Percentiles rank a stretch among this genome's conserved stretches.
These are phyloP conservation scores for Natrix natrix DNA, from an alignment of 2,797 vertebrate genomes.

Conservation along the genomic window DNA sequence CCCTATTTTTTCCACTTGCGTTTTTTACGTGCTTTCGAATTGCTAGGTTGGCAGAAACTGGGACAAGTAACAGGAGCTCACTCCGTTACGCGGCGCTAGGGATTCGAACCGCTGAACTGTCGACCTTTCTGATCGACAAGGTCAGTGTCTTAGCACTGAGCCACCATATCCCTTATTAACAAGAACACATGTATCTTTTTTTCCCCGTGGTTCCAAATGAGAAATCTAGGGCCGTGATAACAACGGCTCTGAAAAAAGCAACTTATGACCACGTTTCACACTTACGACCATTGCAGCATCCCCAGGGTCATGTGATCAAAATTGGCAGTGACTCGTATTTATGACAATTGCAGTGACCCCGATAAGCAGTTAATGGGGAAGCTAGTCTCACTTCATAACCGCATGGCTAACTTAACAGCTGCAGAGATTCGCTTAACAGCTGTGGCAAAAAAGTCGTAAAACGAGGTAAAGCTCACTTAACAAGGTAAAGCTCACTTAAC, in stretches of 20 bases:
- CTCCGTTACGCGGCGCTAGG: no score
- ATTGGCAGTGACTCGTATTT: neutral
- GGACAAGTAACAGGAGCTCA: no score
- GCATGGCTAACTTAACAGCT: neutral
- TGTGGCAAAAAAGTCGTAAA: neutral
- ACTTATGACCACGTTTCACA: neutral
- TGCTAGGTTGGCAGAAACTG: no score
- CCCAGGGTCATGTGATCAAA: neutral
- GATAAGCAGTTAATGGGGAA: neutral
- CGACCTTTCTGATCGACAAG: no score
- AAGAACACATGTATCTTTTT: neutral
- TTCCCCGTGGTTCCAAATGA: neutral
- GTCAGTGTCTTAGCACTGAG: no score
- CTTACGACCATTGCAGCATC: neutral
- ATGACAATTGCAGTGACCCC: neutral
- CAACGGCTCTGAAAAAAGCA: neutral
- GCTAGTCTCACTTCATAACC: neutral
- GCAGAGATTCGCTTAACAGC: neutral
- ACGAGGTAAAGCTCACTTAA: neutral
- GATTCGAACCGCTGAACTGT: no score
- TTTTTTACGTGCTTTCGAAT: no score
- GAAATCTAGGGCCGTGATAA: no score
- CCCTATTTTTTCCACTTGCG: no score
- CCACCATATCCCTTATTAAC: no score
- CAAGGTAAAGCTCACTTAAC: neutral